These are phyloP conservation scores for Spongilla lacustris DNA, from an alignment of 37 sponge, comb jelly and placozoan species.

Conservation along the genomic window DNA sequence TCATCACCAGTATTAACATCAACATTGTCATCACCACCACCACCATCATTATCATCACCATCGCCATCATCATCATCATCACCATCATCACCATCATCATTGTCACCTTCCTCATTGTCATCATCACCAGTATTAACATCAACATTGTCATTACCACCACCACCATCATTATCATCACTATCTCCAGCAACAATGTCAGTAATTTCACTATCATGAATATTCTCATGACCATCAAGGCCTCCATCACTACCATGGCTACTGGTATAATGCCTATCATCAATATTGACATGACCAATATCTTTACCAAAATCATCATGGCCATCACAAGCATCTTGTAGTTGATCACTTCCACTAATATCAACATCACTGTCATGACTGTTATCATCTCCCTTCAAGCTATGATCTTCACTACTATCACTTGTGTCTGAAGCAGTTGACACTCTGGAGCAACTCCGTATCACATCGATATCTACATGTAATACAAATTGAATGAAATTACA, in stretches of 20 bases:
- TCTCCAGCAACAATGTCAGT: conserved; percentile 1
- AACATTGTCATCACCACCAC: not conserved
- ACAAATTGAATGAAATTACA: too few species aligned
- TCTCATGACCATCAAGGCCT: not conserved
- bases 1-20: too few species aligned
- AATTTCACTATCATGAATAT: conserved; percentile 16
- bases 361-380: conserved; percentile 3
- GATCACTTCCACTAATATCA: conserved; percentile 12
- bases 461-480: too few species aligned
- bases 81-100: not conserved
- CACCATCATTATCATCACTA: conserved; percentile 22
- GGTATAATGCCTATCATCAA: conserved; percentile 14
- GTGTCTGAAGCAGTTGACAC: too few species aligned
- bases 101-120: not conserved
- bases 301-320: conserved; percentile 7
- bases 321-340: conserved; percentile 3
- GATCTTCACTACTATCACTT: too few species aligned
- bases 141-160: conserved; percentile 20
- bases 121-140: conserved; percentile 13
- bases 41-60: not conserved
- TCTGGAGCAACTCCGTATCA: too few species aligned
- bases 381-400: not conserved
- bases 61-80: conserved; percentile 3
- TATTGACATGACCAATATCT: conserved; percentile 3
- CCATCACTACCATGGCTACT: conserved; percentile 11